phyloP scores from a whole-genome alignment of 2,113 vertebrate species.

The Gnathonemus longibarbis region DNA sequence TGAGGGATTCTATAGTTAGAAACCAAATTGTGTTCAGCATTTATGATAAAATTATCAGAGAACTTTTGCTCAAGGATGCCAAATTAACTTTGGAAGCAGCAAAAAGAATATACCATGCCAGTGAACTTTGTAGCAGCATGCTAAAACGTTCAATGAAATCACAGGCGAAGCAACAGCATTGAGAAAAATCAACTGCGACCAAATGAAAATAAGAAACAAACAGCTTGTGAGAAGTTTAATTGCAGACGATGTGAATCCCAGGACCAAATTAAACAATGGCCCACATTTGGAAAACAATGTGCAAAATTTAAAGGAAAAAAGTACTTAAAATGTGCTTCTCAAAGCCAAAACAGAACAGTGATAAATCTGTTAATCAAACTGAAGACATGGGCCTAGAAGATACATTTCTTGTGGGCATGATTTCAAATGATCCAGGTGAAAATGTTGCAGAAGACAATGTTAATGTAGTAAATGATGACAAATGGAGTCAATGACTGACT shows the following conservation, averaged over 20 bases:
- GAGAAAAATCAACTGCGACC: not conserved
- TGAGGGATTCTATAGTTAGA: not conserved
- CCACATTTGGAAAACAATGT: constrained; percentile 7
- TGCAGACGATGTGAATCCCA: not conserved
- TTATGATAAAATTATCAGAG: not conserved
- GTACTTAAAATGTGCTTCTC: not conserved
- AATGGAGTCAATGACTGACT: not conserved
- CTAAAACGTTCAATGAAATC: not conserved
- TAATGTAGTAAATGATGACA: not conserved
- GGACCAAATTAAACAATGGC: not conserved
- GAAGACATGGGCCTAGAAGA: not conserved
- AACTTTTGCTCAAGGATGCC: not conserved
- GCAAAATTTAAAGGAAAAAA: constrained; percentile 12
- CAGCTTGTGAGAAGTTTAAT: not conserved
- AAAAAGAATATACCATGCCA: not conserved
- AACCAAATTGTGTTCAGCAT: not conserved
- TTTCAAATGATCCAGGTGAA: not conserved
- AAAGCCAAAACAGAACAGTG: not conserved
- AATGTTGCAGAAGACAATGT: not conserved
- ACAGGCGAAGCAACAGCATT: not conserved
- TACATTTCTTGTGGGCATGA: not conserved
- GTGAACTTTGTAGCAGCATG: not conserved
- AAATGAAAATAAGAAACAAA: not conserved
- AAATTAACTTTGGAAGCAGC: not conserved
- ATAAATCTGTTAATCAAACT: not conserved